Evolutionary conservation across 1,140 invertebrate genomes (phyloP).

Genomic region (Brachionus koreanus): DNA sequence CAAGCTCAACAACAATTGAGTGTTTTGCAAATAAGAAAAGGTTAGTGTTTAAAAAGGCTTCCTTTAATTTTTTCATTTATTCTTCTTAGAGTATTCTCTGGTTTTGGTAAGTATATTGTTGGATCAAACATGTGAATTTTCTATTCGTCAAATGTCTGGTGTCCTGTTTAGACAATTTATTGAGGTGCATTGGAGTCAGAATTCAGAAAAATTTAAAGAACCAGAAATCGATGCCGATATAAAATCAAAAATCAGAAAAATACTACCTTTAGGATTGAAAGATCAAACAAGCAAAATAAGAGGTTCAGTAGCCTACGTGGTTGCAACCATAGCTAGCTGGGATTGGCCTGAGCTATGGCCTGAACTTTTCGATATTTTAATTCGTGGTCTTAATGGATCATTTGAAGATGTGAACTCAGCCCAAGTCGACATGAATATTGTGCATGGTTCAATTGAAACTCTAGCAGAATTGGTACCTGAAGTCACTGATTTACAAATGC

Average conservation of each 20-base stretch:
- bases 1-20: constrained; percentile 27
- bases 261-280: constrained; percentile 67
- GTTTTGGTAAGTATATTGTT: constrained; percentile 37
- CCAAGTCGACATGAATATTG: constrained; percentile 57
- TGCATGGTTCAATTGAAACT: constrained; percentile 74
- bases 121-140: constrained; percentile 47
- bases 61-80: not conserved
- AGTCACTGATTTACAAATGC: constrained; percentile 68
- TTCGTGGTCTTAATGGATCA: constrained; percentile 61
- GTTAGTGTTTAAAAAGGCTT: not conserved
- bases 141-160: constrained; percentile 67
- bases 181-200: constrained; percentile 68
- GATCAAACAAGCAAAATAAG: constrained; percentile 71
- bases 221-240: constrained; percentile 63
- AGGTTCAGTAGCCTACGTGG: constrained; percentile 69
- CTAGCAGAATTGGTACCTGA: constrained; percentile 69
- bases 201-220: constrained; percentile 64
- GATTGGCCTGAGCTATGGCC: constrained; percentile 77
- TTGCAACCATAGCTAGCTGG: constrained; percentile 71
- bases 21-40: constrained; percentile 32
- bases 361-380: constrained; percentile 69
- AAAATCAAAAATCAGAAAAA: constrained; percentile 67
- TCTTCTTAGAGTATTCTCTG: constrained; percentile 13
- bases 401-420: constrained; percentile 52
- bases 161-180: constrained; percentile 73